Conservation (phyloP, 2,113 vertebrate species). For the Gambusia affinis region DNA sequence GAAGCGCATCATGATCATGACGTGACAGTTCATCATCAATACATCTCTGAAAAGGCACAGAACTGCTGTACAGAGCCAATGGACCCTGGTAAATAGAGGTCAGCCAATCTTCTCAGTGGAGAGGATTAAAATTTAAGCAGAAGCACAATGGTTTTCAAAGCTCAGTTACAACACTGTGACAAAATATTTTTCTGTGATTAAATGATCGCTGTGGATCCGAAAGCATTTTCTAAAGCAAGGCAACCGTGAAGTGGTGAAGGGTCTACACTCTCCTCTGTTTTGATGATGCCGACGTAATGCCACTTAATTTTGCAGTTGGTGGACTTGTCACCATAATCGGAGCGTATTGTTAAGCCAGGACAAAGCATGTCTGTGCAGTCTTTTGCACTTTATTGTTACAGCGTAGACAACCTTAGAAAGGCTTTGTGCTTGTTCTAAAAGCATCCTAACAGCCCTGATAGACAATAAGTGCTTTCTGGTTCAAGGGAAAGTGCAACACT, state of each 20-base stretch:
- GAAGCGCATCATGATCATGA: constrained; percentile 18
- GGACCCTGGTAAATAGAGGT: constrained; percentile 70
- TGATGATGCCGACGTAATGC: background rate
- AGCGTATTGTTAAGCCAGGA: background rate
- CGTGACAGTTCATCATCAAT: constrained; percentile 42
- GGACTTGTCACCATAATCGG: background rate
- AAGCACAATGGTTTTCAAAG: constrained; percentile 44
- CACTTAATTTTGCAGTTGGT: background rate
- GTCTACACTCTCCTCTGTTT: background rate
- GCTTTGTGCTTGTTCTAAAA: constrained; percentile 9
- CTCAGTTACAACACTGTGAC: background rate
- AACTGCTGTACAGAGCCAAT: constrained; percentile 35
- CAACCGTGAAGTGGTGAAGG: background rate
- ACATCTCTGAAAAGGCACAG: constrained; percentile 48
- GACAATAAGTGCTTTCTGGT: constrained; percentile 17
- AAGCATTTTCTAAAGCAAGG: background rate
- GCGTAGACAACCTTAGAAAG: background rate
- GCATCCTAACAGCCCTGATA: constrained; percentile 11
- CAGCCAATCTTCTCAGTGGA: constrained; percentile 51
- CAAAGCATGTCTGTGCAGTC: background rate
- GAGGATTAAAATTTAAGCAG: constrained; percentile 41
- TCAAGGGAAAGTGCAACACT: constrained; percentile 10
- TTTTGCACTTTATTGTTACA: background rate
- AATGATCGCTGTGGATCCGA: background rate
- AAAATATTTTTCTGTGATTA: background rate